Conservation (phyloP, 2,888 invertebrate species). For the Heliconius cydno region DNA sequence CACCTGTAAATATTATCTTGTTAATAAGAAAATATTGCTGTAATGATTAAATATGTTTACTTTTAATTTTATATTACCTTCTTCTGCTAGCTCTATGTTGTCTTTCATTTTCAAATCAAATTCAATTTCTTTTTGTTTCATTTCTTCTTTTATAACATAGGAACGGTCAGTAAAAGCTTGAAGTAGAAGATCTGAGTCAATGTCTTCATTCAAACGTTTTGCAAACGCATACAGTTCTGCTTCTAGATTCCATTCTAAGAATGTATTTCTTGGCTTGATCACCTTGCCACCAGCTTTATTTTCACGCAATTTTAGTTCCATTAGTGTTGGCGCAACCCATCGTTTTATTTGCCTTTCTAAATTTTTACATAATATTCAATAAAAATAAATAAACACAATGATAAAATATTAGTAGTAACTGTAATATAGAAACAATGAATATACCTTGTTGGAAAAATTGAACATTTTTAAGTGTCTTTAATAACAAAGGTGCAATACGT, state of each 20-base stretch:
- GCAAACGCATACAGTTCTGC: slow-evolving; percentile 95
- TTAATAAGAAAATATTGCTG: slow-evolving; percentile 16
- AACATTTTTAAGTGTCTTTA: slow-evolving; percentile 56
- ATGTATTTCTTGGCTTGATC: slow-evolving; percentile 82
- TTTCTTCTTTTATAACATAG: slow-evolving; percentile 88
- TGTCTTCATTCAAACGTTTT: slow-evolving; percentile 92
- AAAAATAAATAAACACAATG: slow-evolving; percentile 11
- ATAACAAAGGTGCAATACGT: slow-evolving; percentile 61
- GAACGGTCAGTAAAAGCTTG: slow-evolving; percentile 92
- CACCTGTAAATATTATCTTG: slow-evolving; percentile 70
- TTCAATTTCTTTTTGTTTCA: slow-evolving; percentile 87
- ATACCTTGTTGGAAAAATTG: slow-evolving; percentile 62
- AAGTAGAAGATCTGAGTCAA: slow-evolving; percentile 87
- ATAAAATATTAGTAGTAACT: background rate
- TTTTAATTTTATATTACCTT: slow-evolving; percentile 72
- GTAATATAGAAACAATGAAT: slow-evolving; percentile 2
- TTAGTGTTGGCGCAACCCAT: slow-evolving; percentile 88
- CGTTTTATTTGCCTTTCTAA: slow-evolving; percentile 77
- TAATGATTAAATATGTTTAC: background rate
- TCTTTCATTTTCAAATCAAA: slow-evolving; percentile 86
- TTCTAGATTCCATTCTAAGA: slow-evolving; percentile 93
- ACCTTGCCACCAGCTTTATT: slow-evolving; percentile 83
- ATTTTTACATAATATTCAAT: slow-evolving; percentile 42
- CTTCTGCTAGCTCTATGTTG: slow-evolving; percentile 86
- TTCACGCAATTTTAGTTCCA: slow-evolving; percentile 84